phyloP scores from a whole-genome alignment of 1,140 invertebrate genomes.

The Hypothenemus hampei region DNA sequence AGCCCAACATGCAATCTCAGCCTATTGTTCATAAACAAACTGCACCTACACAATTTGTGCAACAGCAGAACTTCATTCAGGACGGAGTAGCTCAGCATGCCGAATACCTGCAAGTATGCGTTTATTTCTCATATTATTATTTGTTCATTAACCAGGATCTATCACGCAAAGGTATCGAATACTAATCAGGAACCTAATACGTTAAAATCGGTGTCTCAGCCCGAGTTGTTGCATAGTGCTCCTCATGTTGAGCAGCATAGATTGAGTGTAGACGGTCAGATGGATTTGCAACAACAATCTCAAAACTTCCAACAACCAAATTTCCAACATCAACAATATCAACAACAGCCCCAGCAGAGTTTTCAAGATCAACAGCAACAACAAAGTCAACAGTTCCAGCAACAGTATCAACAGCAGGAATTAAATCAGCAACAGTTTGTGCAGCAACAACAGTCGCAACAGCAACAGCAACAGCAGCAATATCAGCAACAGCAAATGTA shows the following conservation, averaged over 20 bases:
- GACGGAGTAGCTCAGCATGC: slow-evolving; percentile 37
- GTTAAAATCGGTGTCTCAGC: slow-evolving; percentile 22
- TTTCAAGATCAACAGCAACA: slow-evolving; percentile 11
- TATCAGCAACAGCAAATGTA: slow-evolving; percentile 24
- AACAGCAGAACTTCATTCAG: slow-evolving; percentile 36
- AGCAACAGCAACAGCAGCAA: slow-evolving; percentile 30
- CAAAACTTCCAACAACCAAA: slow-evolving; percentile 36
- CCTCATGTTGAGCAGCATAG: slow-evolving; percentile 35
- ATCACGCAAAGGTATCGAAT: neutral
- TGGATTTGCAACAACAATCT: slow-evolving; percentile 34
- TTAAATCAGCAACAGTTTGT: slow-evolving; percentile 22
- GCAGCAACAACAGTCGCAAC: slow-evolving; percentile 13
- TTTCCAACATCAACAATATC: slow-evolving; percentile 22
- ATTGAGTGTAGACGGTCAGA: slow-evolving; percentile 40
- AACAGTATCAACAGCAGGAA: slow-evolving; percentile 26
- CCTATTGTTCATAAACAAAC: slow-evolving; percentile 36
- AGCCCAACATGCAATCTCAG: slow-evolving; percentile 37
- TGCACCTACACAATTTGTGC: slow-evolving; percentile 35
- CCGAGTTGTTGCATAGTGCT: slow-evolving; percentile 40
- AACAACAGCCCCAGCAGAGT: slow-evolving; percentile 15
- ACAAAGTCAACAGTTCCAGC: slow-evolving; percentile 2
- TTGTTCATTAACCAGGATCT: neutral
- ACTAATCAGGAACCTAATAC: neutral
- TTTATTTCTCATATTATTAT: too few species aligned
- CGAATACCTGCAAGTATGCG: slow-evolving; percentile 34